Evolutionary conservation across 2,888 invertebrate genomes (phyloP).

Genomic region (Coleophora flavipennella): DNA sequence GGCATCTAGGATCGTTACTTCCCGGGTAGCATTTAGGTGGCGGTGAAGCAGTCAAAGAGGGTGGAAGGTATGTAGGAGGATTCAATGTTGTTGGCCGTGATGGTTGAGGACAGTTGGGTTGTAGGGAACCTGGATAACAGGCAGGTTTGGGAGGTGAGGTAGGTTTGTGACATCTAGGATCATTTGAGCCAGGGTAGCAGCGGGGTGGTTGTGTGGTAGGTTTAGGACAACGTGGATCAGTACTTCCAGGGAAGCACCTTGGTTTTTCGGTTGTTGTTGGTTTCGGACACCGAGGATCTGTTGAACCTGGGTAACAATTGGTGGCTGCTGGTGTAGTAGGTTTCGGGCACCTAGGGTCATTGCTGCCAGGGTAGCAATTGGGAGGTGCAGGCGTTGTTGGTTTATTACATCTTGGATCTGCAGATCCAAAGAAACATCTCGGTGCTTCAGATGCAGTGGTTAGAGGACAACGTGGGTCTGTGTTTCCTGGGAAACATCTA

Average conservation of each 20-base stretch:
- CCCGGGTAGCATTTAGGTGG: conserved; percentile 26
- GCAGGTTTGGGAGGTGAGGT: conserved; percentile 15
- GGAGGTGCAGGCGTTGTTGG: conserved; percentile 19
- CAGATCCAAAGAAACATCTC: conserved; percentile 29
- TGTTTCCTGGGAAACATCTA: conserved; percentile 26
- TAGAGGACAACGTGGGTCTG: conserved; percentile 28
- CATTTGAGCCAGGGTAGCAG: conserved; percentile 28
- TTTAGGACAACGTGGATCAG: conserved; percentile 27
- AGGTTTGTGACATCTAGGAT: conserved; percentile 22
- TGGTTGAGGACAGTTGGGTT: conserved; percentile 27
- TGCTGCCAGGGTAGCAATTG: conserved; percentile 25
- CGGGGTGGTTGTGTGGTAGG: conserved; percentile 16
- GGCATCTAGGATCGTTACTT: conserved; percentile 18
- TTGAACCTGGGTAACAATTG: conserved; percentile 24
- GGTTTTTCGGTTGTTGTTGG: conserved; percentile 15
- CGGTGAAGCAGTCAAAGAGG: conserved; percentile 14
- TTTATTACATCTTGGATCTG: conserved; percentile 24
- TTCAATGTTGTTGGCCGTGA: conserved; percentile 8
- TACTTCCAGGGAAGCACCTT: conserved; percentile 25
- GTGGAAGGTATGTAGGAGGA: conserved; percentile 10
- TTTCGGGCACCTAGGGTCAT: conserved; percentile 24
- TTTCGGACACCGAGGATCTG: conserved; percentile 27
- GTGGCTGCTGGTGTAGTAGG: conserved; percentile 11
- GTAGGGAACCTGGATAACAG: conserved; percentile 18
- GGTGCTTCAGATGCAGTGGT: conserved; percentile 22